Base-by-base conservation (phyloP, 2,888 invertebrate species). In the Leptopilina drosophilae region DNA sequence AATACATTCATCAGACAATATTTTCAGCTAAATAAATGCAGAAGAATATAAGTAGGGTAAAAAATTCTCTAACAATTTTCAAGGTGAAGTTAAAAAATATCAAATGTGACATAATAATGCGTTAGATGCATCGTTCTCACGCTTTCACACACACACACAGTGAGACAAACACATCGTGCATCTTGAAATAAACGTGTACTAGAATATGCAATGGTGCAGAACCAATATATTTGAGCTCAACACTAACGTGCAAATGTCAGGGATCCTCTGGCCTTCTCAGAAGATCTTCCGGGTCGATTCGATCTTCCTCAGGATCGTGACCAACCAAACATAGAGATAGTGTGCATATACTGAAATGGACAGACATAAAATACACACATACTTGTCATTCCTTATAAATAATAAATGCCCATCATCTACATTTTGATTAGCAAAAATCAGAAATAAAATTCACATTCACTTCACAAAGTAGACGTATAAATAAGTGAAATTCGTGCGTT, bases 221-320 rank as follows among this genome's bases (percentile, higher is more conserved):
- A 56, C 73, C 56, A n/a, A 73, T 73, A 56, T 56, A 73, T 69
- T 26, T 49, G 69, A 56, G 56, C 40, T 73, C 33, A 73, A 73
- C 73, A 73, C 73, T 33, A 56, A 15, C n/a, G 65, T n/a, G 42
- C 65, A 66, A 66, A 66, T 66, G n/a, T 66, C 65, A 73, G 69
- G 33, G 69, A 73, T 56, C 53, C 73, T 73, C 73, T n/a, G 33
- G 53, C 73, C 73, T 49, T 49, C 33, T 56, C 56, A 56, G 73
- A 73, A 56, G 56, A 73, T 73, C 73, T 73, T 73, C 56, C 73
- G 73, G 56, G 56, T 73, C 56, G 73, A 73, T 69, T 56, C 33
- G 9, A 73, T 73, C 73, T 56, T 56, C 73, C 53, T 14, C 5
- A 15, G 53, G 56, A 56, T 73, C 73, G 73, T 73, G 73, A 73